phyloP scores from a whole-genome alignment of 1,140 invertebrate genomes.

The Proctacanthus coquilletti region DNA sequence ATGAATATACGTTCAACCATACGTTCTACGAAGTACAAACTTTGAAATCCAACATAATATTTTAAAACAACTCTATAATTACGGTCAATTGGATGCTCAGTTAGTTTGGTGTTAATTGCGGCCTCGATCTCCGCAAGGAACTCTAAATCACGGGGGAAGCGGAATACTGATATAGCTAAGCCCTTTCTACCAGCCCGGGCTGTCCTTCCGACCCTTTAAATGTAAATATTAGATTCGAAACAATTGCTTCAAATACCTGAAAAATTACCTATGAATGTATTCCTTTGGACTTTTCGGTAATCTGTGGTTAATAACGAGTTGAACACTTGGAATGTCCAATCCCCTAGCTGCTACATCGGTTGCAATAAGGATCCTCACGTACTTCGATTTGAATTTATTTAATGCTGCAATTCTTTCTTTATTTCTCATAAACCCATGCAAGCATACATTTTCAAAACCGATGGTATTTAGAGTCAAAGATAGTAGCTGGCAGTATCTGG shows the following conservation, averaged over 20 bases:
- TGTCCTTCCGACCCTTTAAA: conserved; percentile 75
- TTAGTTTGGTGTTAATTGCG: conserved; percentile 69
- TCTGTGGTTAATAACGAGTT: conserved; percentile 88
- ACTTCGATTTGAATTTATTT: conserved; percentile 72
- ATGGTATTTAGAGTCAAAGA: conserved; percentile 75
- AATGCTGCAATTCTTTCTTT: conserved; percentile 62
- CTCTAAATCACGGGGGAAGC: conserved; percentile 73
- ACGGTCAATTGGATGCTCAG: conserved; percentile 71
- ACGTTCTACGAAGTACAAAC: conserved; percentile 14
- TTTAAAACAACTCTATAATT: conserved; percentile 17
- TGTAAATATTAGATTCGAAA: background rate
- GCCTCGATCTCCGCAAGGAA: conserved; percentile 76
- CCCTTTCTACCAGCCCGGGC: conserved; percentile 81
- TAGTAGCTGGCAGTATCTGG: conserved; percentile 64
- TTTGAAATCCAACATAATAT: no score
- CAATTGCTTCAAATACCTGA: background rate
- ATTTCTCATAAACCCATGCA: conserved; percentile 77
- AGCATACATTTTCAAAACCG: conserved; percentile 70
- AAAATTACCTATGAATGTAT: conserved; percentile 66
- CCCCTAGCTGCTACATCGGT: conserved; percentile 95
- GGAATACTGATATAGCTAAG: conserved; percentile 77
- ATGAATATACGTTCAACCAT: conserved; percentile 53
- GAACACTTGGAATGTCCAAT: conserved; percentile 73
- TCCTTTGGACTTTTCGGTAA: conserved; percentile 80
- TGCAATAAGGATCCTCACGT: conserved; percentile 75